Evolutionary conservation across 2,888 invertebrate genomes (phyloP), one percentile per base, ranked within the genome.

Genomic region (Sthenelais limicola): DNA sequence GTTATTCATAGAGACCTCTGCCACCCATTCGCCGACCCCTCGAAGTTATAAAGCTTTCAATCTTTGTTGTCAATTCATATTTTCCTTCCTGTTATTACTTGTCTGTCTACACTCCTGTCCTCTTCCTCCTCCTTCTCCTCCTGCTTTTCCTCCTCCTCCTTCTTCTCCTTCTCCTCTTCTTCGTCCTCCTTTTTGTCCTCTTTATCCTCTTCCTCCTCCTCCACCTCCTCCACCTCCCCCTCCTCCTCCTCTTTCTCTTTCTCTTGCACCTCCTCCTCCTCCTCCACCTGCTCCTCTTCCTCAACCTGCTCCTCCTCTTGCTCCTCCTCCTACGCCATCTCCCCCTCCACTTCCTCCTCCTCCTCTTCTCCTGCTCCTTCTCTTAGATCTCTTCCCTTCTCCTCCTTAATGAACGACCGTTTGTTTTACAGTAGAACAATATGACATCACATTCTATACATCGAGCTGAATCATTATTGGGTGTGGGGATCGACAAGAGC

Each of bases 201-300:
- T 51, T 26, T 51, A n/a, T n/a, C 51, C 43, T n/a, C 51, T 5
- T 24, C 51, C 51, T n/a, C 51, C 21, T 24, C 51, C 51, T n/a
- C 7, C 51, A 7, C 51, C 21, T 24, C 7, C 21, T n/a, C 51
- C 7, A 12, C 26, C 9, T 5, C 32, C 3, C 32, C 5, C 35
- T 3, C 24, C 51, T 51, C 51, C 24, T 26, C 24, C 9, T 51
- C 51, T 51, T 26, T n/a, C 51, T 51, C 51, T 51, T n/a, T 51
- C 51, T 51, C 51, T n/a, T 26, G 7, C 21, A 21, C 51, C 24
- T 26, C n/a, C 51, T 51, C 9, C 24, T 26, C 24, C 51, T 51
- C 51, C 51, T n/a, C n/a, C 51, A n/a, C 51, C 24, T 5, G 18
- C 51, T 51, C 9, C 43, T 43, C 43, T 43, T 18, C 51, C n/a